phyloP scores from a whole-genome alignment of 2,888 invertebrate genomes.

The Eupithecia subumbrata region DNA sequence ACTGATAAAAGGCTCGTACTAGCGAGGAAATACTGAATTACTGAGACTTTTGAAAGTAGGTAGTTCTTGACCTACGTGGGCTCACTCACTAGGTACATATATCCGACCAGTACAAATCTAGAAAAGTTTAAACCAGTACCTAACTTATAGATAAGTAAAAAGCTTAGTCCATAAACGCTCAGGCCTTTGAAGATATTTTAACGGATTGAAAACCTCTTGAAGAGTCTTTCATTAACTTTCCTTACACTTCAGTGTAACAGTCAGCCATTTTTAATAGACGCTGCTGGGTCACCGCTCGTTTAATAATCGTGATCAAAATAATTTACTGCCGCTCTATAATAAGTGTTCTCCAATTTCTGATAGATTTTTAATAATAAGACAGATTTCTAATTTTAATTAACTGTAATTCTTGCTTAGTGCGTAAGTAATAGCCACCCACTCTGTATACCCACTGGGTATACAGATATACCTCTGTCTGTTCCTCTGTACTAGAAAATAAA shows the following conservation, averaged over 20 bases:
- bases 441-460: neutral
- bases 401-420: neutral
- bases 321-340: slow-evolving; percentile 45
- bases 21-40: too few species aligned
- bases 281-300: slow-evolving; percentile 58
- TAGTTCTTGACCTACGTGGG: too few species aligned
- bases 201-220: neutral
- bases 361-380: slow-evolving; percentile 16
- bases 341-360: slow-evolving; percentile 21
- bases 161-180: neutral
- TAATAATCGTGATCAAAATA: slow-evolving; percentile 62
- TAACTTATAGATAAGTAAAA: neutral
- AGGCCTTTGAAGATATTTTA: neutral
- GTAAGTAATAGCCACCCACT: neutral
- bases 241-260: slow-evolving; percentile 53
- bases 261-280: slow-evolving; percentile 53
- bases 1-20: too few species aligned
- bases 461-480: too few species aligned
- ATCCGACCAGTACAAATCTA: neutral
- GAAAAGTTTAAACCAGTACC: neutral
- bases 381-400: neutral
- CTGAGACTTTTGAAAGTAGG: neutral
- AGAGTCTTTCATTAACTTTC: neutral
- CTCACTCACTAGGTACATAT: neutral
- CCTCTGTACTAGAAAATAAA: too few species aligned